A percentile compares a stretch with the other conserved stretches of the same genome.
Conservation (phyloP, 2,113 vertebrate species). For the Chionomys nivalis region DNA sequence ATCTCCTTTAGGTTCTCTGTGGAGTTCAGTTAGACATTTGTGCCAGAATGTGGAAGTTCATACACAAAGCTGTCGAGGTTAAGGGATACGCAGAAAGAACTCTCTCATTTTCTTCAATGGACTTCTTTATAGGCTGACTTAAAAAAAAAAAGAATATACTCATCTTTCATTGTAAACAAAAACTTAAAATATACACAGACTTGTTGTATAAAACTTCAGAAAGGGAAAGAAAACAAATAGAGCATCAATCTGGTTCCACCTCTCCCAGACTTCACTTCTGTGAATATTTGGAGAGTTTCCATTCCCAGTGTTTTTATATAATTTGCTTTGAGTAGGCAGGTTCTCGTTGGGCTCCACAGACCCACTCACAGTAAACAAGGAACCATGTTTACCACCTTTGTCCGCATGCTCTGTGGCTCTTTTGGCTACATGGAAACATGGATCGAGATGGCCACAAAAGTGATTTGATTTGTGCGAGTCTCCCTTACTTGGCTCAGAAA, state of each 20-base stretch:
- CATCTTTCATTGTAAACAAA: conserved; percentile 33
- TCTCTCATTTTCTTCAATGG: not conserved
- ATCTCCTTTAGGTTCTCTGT: not conserved
- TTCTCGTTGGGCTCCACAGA: not conserved
- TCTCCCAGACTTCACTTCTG: conserved; percentile 4
- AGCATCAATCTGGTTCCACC: not conserved
- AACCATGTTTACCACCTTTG: not conserved
- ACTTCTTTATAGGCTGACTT: not conserved
- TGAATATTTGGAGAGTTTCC: not conserved
- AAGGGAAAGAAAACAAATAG: conserved; percentile 55
- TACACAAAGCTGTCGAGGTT: conserved; percentile 8
- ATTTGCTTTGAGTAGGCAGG: not conserved
- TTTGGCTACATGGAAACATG: not conserved
- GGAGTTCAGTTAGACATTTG: not conserved
- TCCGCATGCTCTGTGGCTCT: not conserved
- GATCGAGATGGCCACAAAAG: conserved; percentile 13
- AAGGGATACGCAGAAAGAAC: not conserved
- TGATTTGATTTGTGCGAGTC: rapidly evolving
- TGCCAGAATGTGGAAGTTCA: conserved; percentile 17
- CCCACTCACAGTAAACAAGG: conserved; percentile 25
- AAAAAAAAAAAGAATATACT: not conserved
- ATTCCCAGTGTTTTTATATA: not conserved
- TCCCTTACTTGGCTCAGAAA: conserved; percentile 39
- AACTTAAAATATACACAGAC: not conserved
- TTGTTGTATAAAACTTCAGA: conserved; percentile 31